phyloP scores from a whole-genome alignment of 2,888 invertebrate genomes.

The Cerceris rybyensis region DNA sequence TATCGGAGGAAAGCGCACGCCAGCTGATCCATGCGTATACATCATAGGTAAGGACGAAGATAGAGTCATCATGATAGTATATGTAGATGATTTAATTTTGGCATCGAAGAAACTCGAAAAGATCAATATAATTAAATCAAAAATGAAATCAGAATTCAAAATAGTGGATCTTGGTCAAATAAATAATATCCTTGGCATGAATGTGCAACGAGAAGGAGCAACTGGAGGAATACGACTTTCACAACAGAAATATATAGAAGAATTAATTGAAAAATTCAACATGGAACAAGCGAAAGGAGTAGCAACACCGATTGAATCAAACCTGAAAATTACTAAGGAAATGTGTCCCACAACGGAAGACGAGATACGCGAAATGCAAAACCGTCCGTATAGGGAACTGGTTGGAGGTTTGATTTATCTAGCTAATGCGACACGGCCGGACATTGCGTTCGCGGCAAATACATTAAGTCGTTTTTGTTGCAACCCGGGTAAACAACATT shows the following conservation, averaged over 20 bases:
- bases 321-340: neutral
- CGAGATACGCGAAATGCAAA: constrained; percentile 37
- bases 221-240: constrained; percentile 51
- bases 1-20: constrained; percentile 15
- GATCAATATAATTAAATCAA: constrained; percentile 34
- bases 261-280: constrained; percentile 48
- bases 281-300: constrained; percentile 40
- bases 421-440: constrained; percentile 47
- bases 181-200: constrained; percentile 21
- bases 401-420: constrained; percentile 58
- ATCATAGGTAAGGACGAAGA: constrained; percentile 25
- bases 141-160: constrained; percentile 46
- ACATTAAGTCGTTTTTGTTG: constrained; percentile 50
- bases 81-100: constrained; percentile 50
- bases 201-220: constrained; percentile 36
- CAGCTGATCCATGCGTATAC: constrained; percentile 42
- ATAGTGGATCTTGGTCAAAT: constrained; percentile 41
- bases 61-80: constrained; percentile 41
- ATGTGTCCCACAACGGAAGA: constrained; percentile 22
- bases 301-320: constrained; percentile 55
- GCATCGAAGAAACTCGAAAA: constrained; percentile 35
- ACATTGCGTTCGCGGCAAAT: constrained; percentile 10
- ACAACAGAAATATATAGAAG: constrained; percentile 48
- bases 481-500: constrained; percentile 36
- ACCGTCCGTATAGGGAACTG: constrained; percentile 54